These are phyloP conservation scores for Diacarnus erythraeanus DNA, from an alignment of 37 sponge, comb jelly and placozoan genomes.

Conservation along the genomic window DNA sequence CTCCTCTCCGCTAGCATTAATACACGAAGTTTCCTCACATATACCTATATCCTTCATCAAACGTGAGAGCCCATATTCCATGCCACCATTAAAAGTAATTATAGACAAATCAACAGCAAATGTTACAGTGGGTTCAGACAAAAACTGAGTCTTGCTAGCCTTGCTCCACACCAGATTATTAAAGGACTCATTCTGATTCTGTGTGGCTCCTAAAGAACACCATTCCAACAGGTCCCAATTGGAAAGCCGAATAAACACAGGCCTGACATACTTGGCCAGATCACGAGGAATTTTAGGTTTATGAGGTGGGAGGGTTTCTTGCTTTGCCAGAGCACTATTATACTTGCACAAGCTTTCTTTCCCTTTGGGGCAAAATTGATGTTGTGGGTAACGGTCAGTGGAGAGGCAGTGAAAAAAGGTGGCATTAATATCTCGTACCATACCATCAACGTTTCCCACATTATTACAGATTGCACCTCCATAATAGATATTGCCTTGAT, in stretches of 20 bases:
- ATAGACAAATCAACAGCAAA: background rate
- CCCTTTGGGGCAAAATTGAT: background rate
- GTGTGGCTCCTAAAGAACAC: background rate
- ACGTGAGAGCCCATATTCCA: too few species aligned
- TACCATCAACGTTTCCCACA: background rate
- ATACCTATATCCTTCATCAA: too few species aligned
- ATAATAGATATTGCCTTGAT: background rate
- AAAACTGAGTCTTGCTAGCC: background rate
- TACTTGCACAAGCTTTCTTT: background rate
- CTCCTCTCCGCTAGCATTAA: too few species aligned
- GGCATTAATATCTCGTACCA: background rate
- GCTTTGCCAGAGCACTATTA: background rate
- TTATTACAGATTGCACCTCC: background rate
- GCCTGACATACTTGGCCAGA: background rate
- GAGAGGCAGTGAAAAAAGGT: constrained; percentile 3
- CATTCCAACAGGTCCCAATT: background rate
- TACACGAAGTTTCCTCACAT: too few species aligned
- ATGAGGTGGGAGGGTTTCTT: background rate
- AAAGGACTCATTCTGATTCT: constrained; percentile 1
- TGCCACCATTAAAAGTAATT: too few species aligned
- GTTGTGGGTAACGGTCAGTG: background rate
- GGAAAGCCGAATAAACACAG: background rate
- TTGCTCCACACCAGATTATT: background rate
- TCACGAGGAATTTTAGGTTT: background rate
- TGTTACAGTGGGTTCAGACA: background rate